phyloP scores from a whole-genome alignment of 2,797 vertebrate genomes.

The Sardinella longiceps region DNA sequence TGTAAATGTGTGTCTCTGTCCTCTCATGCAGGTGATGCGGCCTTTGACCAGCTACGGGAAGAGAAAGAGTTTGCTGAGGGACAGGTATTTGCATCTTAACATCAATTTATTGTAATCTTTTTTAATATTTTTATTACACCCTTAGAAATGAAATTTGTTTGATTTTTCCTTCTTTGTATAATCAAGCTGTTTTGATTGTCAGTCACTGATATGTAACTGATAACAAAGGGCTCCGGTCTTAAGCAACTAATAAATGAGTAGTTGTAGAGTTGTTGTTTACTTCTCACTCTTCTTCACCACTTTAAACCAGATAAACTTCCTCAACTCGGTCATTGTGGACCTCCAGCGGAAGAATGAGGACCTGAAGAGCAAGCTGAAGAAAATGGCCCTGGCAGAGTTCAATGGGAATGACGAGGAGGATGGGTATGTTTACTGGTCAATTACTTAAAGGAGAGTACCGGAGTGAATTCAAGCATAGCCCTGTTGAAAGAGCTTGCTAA shows the following conservation, averaged over 20 bases:
- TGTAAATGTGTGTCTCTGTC: background rate
- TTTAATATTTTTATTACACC: background rate
- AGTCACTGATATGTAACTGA: background rate
- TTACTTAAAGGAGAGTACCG: no score
- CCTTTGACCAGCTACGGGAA: constrained; percentile 79
- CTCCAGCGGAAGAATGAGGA: constrained; percentile 94
- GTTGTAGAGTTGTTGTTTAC: background rate
- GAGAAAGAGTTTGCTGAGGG: constrained; percentile 90
- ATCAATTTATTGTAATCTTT: background rate
- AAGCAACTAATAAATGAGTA: background rate
- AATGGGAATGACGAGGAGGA: constrained; percentile 87
- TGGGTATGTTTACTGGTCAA: constrained; percentile 69
- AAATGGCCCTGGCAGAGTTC: constrained; percentile 89
- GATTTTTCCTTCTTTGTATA: background rate
- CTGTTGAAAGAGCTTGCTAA: no score
- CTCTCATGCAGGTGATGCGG: constrained; percentile 74
- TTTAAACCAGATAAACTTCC: constrained; percentile 88
- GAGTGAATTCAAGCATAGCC: no score
- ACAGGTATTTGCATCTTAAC: constrained; percentile 77
- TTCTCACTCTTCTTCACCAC: background rate
- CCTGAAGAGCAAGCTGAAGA: constrained; percentile 90
- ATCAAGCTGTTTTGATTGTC: background rate
- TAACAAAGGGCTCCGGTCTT: background rate
- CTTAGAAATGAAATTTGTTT: background rate
- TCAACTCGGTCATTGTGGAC: constrained; percentile 95